A percentile compares a stretch with the other conserved stretches of the same genome.
Conservation (phyloP, 2,113 vertebrate genomes). For the Caloenas nicobarica region DNA sequence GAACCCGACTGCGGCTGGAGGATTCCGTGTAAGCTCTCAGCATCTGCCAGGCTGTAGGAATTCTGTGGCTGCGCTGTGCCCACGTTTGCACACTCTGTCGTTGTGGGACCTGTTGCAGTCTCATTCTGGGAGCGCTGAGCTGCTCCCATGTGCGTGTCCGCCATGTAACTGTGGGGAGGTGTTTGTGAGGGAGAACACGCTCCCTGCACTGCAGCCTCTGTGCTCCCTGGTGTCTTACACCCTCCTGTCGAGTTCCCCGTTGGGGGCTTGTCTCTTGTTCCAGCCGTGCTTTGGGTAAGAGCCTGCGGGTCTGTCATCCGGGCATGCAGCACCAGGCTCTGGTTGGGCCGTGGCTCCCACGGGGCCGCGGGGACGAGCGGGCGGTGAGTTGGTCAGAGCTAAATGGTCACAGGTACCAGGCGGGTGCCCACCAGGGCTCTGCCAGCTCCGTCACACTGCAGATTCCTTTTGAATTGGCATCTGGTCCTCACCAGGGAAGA, state of each 20-base stretch:
- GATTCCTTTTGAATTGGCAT: no score
- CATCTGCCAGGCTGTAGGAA: no score
- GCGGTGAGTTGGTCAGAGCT: no score
- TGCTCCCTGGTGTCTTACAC: rapidly evolving
- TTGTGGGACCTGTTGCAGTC: not conserved
- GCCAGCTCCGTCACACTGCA: rapidly evolving
- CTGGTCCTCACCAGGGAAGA: rapidly evolving
- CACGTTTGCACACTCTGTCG: rapidly evolving
- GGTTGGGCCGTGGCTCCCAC: no score
- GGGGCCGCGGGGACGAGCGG: rapidly evolving
- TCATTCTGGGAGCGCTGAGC: rapidly evolving
- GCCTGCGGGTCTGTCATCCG: rapidly evolving
- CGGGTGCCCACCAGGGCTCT: no score
- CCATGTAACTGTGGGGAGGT: not conserved
- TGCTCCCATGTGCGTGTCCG: not conserved
- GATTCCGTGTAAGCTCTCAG: rapidly evolving
- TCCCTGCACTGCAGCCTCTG: rapidly evolving
- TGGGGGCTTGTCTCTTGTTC: rapidly evolving
- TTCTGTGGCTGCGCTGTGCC: rapidly evolving
- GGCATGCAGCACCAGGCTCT: rapidly evolving
- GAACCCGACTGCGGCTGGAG: rapidly evolving
- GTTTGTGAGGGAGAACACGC: not conserved
- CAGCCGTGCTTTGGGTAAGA: rapidly evolving
- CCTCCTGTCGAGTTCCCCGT: rapidly evolving
- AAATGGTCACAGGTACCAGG: no score